Base-by-base conservation (phyloP, 2,113 vertebrate genomes). In the Chaetorhynchus papuensis region DNA sequence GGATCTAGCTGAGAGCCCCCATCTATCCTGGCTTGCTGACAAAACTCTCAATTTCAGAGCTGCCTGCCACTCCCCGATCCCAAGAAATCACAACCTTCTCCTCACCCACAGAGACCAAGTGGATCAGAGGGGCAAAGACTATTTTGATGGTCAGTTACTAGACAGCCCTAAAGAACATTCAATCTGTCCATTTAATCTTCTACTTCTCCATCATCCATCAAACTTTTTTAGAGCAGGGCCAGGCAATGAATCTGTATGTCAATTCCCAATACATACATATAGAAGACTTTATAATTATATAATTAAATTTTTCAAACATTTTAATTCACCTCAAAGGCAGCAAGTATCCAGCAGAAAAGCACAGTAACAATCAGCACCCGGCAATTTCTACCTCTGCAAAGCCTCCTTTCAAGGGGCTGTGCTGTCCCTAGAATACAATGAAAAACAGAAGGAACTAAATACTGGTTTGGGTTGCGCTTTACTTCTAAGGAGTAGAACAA, bases 181-280 rank as follows among this genome's bases (percentile, higher is more conserved):
- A 45, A 8, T 42, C 54, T 37, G 11, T 37, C 33, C 7, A 1
- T 30, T 49, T 61, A 2, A 66, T 70, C 33, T 47, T 66, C 77
- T 50, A 15, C n/a, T 68, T 61, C 77, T 71, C 74, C 6, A 2
- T 4, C 0, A 0, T 28, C 6, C 45, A 54, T 2, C 66, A 18
- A 86, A 79, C 16, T 44, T 50, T 17, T 47, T 70, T 11, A 61
- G 24, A 53, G 65, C 23, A 57, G 31, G 35, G 12, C 42, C 11
- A 69, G 21, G 27, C 65, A 79, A 61, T 17, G 19, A 71, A 63
- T 26, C 26, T 52, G 13, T 31, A 68, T 15, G 9, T 54, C 72
- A 77, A 26, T 31, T 84, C 35, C 35, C 41, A 63, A 42, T 3
- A 53, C 8, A 30, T 7, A 35, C 2, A 7, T 5, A 64, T 1